phyloP scores from a whole-genome alignment of 2,797 vertebrate genomes.

The Buceros bicornis region DNA sequence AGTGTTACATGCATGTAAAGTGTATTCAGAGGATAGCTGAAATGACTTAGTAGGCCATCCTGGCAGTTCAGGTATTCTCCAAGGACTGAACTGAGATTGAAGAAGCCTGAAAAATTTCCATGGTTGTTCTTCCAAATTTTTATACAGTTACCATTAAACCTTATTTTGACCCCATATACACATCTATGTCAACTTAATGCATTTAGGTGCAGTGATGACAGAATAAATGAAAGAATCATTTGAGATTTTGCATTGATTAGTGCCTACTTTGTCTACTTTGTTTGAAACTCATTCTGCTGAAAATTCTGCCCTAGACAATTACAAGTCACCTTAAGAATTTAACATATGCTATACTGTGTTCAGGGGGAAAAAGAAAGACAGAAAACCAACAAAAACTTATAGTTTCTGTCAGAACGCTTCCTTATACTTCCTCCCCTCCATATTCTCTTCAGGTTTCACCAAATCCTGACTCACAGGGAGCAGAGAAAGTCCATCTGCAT shows the following conservation, averaged over 20 bases:
- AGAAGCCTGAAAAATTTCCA: not conserved
- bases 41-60: not conserved
- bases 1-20: not conserved
- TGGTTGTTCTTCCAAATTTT: not conserved
- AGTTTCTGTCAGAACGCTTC: not conserved
- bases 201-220: not conserved
- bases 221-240: not conserved
- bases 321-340: not conserved
- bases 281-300: not conserved
- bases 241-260: not conserved
- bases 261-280: not conserved
- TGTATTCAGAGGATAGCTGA: not conserved
- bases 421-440: not conserved
- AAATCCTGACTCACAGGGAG: not conserved
- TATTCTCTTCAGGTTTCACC: not conserved
- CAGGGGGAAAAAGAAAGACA: fast-evolving
- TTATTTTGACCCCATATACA: not conserved
- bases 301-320: not conserved
- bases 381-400: not conserved
- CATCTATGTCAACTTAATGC: not conserved
- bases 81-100: not conserved
- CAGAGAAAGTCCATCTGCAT: not conserved
- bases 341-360: not conserved
- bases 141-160: not conserved
- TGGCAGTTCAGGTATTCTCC: not conserved